Evolutionary conservation across 2,113 vertebrate species (phyloP), one percentile per base, ranked within the genome.

Genomic region (Pelvicachromis taeniatus): DNA sequence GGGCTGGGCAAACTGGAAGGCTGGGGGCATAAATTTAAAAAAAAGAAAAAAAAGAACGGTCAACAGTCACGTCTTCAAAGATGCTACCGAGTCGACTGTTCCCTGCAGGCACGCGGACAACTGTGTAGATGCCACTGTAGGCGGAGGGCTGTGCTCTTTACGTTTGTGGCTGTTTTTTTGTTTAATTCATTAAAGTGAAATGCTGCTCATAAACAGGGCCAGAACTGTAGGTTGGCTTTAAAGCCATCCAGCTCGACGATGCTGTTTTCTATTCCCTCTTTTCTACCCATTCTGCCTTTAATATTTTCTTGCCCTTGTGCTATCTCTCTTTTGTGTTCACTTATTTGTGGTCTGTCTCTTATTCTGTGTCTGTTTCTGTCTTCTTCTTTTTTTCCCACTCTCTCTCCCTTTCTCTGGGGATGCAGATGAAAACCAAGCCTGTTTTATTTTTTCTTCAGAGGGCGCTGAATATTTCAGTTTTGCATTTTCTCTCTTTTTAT

Each of bases 401-500:
- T 78, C 70, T 85, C 85, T 85, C 33, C 14, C 35, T 85, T 58
- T 87, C 93, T 93, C 91, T 80, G 45, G 93, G 93, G 93, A 89
- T 83, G 83, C 21, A 85, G 87, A 92, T 92, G 91, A 95, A 92
- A 94, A 94, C 90, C 89, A 81, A 92, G 86, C 85, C 91, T 83
- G 87, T 94, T 95, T 93, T 94, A 89, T 93, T 94, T 92, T 91
- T 88, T 97, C 95, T 97, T 97, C 97, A 97, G 96, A 97, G 95
- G 96, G 95, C 93, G 95, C 97, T 97, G 97, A 97, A 97, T 97
- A 97, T 97, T 97, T 97, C 96, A 98, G 95, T 95, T 97, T 97
- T 96, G 94, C 95, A 95, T 97, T 97, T 97, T 97, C 90, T 96
- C 96, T 93, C 83, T 90, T 94, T 95, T 92, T 91, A 92, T 92